Percentiles rank a stretch among this genome's conserved stretches.
These are phyloP conservation scores for Muscina levida DNA, from an alignment of 2,888 invertebrate genomes.

Conservation along the genomic window DNA sequence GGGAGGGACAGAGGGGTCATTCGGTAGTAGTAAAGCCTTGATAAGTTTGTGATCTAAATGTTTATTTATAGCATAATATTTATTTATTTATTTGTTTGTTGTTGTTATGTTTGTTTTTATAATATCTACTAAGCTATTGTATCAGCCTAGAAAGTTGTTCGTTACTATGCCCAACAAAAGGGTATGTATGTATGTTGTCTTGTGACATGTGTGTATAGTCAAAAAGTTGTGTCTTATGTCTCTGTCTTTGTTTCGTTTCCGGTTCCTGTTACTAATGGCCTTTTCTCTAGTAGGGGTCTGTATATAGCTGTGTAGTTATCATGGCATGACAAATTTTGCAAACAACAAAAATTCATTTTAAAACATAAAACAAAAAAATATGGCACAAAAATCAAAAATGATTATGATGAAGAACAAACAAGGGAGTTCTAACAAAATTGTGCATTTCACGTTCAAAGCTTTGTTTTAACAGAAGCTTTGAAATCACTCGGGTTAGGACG, in stretches of 20 bases:
- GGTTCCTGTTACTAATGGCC: slow-evolving; percentile 30
- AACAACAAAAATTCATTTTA: slow-evolving; percentile 23
- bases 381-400: slow-evolving; percentile 57
- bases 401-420: neutral
- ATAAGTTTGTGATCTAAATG: slow-evolving; percentile 9
- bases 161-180: too few species aligned
- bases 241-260: neutral
- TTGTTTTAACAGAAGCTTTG: slow-evolving; percentile 19
- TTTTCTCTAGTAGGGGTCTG: slow-evolving; percentile 19
- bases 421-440: slow-evolving; percentile 49
- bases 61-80: neutral
- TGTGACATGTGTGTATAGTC: too few species aligned
- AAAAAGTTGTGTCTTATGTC: neutral
- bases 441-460: slow-evolving; percentile 21
- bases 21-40: slow-evolving; percentile 8
- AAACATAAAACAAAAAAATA: slow-evolving; percentile 48
- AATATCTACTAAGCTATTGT: neutral
- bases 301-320: slow-evolving; percentile 37
- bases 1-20: too few species aligned
- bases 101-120: slow-evolving; percentile 6
- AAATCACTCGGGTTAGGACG: slow-evolving; percentile 42
- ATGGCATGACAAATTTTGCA: slow-evolving; percentile 51
- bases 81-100: neutral
- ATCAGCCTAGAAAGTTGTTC: too few species aligned
- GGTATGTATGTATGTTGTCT: too few species aligned